A percentile compares a stretch with the other conserved stretches of the same genome.
These are phyloP conservation scores for Ictidomys tridecemlineatus DNA, from an alignment of 2,113 vertebrate species.

Conservation along the genomic window DNA sequence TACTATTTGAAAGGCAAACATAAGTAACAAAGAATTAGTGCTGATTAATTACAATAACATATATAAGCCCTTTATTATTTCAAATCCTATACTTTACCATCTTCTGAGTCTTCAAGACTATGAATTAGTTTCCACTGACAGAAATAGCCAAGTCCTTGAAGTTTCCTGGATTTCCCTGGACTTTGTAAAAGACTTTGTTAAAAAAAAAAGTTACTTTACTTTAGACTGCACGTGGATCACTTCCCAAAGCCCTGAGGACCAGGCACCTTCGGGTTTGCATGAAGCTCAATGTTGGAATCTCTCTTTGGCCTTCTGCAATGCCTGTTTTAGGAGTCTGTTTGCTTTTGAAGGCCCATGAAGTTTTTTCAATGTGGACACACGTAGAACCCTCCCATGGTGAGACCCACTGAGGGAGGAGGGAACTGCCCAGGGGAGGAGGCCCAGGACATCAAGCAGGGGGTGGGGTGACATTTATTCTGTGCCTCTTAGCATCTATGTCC, in stretches of 20 bases:
- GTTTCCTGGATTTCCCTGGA: too few relatives aligned
- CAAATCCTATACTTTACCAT: too few relatives aligned
- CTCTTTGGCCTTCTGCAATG: accelerated
- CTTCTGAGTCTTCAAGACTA: too few relatives aligned
- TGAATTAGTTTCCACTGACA: too few relatives aligned
- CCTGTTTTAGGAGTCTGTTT: accelerated
- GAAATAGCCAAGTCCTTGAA: too few relatives aligned
- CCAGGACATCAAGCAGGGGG: accelerated
- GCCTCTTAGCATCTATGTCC: accelerated
- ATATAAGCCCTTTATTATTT: too few relatives aligned
- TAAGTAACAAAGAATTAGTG: too few relatives aligned
- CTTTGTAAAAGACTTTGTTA: too few relatives aligned
- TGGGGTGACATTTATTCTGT: accelerated
- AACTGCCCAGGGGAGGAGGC: accelerated
- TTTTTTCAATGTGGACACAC: not conserved
- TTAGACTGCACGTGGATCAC: not conserved
- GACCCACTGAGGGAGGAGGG: accelerated
- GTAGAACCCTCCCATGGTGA: too few relatives aligned
- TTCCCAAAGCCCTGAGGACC: not conserved
- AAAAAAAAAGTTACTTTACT: not conserved
- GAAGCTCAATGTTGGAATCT: not conserved
- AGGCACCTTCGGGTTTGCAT: not conserved
- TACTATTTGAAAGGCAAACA: too few relatives aligned
- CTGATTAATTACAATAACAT: too few relatives aligned
- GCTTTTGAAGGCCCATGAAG: not conserved